Conservation (phyloP, 2,113 vertebrate species). For the Colistium nudipinnis region DNA sequence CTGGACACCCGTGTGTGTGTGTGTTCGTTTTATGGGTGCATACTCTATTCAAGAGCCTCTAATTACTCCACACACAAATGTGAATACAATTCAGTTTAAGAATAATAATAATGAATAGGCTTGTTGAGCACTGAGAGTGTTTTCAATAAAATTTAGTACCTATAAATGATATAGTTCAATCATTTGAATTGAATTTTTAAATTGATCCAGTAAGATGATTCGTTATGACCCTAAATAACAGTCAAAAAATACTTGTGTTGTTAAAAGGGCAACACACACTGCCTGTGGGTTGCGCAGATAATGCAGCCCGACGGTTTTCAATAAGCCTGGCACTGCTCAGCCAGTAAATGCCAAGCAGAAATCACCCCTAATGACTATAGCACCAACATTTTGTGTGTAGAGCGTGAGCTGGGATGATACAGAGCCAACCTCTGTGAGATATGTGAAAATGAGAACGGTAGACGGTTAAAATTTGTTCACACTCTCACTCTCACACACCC, state of each 20-base stretch:
- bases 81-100: conserved; percentile 65
- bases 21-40: conserved; percentile 14
- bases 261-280: too few species aligned
- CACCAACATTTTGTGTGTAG: background rate
- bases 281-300: too few species aligned
- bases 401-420: conserved; percentile 14
- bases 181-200: too few species aligned
- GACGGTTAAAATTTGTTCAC: conserved; percentile 53
- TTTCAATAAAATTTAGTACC: too few species aligned
- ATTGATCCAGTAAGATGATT: too few species aligned
- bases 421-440: conserved; percentile 13
- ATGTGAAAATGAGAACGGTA: conserved; percentile 42
- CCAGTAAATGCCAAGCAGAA: background rate
- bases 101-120: conserved; percentile 48
- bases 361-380: conserved; percentile 15
- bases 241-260: too few species aligned
- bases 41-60: conserved; percentile 58
- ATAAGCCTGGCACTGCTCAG: background rate
- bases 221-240: too few species aligned
- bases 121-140: conserved; percentile 13
- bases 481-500: too few species aligned
- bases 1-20: background rate
- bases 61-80: conserved; percentile 70
- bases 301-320: background rate
- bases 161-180: too few species aligned